Evolutionary conservation across 2,797 vertebrate species (phyloP), one percentile per base, ranked within the genome.

Genomic region (Arnoldichthys spilopterus): DNA sequence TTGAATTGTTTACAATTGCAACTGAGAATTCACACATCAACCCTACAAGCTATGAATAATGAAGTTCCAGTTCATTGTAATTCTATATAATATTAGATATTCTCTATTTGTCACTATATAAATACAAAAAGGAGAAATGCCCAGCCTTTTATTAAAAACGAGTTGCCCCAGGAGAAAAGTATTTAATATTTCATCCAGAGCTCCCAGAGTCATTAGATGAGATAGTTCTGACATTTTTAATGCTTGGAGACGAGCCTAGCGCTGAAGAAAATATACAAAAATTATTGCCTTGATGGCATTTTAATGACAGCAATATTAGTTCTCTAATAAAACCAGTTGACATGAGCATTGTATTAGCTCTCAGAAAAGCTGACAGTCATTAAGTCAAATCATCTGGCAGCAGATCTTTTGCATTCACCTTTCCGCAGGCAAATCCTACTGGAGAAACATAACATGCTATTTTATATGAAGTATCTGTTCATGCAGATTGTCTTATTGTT

Each of bases 171-270:
- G 78, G 86, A 88, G 88, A 83, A 83, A 86, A 82, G 73, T 78
- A 80, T 88, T 90, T 86, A 89, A 91, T 92, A 90, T 88, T 90
- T 89, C 43, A 90, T 90, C 86, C 45, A 45, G 82, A 83, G 87
- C 85, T 82, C 85, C 85, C 80, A 77, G 82, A 76, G 77, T 80
- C 84, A 89, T 91, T 87, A 78, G 73, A 81, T 76, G 70, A 87
- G 85, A 88, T 88, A 85, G 32, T 82, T 81, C 85, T 80, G 80
- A 85, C 75, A 61, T 87, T 89, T 84, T 89, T 85, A 80, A 84
- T 90, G 85, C 45, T 71, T 78, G 80, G 80, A 85, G 88, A 84
- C 80, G 81, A 86, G 56, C 81, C 24, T 58, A 0, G 53, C 85
- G 88, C 85, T 59, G 83, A 88, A 86, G 83, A 84, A 79, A 91